Percentiles rank a stretch among this genome's conserved stretches.
phyloP scores from a whole-genome alignment of 2,113 vertebrate species.

The Chaenocephalus aceratus region DNA sequence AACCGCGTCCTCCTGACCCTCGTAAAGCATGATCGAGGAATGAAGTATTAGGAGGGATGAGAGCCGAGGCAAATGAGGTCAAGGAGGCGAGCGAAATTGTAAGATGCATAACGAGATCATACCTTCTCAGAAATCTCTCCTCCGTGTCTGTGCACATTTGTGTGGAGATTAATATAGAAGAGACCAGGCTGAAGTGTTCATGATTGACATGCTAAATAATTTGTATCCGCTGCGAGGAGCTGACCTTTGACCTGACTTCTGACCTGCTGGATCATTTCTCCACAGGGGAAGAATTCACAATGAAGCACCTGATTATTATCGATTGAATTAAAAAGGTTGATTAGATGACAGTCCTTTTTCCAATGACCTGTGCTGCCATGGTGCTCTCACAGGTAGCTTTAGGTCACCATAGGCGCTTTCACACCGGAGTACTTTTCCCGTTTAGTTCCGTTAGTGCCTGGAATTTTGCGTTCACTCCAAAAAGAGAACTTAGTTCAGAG shows the following conservation, averaged over 20 bases:
- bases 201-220: constrained; percentile 11
- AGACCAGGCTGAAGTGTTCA: background rate
- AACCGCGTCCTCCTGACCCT: constrained; percentile 41
- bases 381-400: background rate
- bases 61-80: constrained; percentile 30
- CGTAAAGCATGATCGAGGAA: constrained; percentile 32
- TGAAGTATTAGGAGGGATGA: constrained; percentile 47
- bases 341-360: background rate
- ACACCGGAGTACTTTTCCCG: no score
- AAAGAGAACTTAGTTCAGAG: no score
- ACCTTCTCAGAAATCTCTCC: constrained; percentile 8
- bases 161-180: background rate
- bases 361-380: background rate
- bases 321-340: constrained; percentile 15
- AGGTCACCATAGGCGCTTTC: background rate
- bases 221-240: constrained; percentile 2
- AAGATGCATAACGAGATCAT: constrained; percentile 12
- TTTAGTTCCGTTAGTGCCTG: no score
- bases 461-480: no score
- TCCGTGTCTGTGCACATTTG: background rate
- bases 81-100: background rate
- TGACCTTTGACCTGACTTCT: constrained; percentile 33
- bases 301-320: constrained; percentile 16
- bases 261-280: constrained; percentile 7
- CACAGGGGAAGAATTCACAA: constrained; percentile 21